Evolutionary conservation across 2,113 vertebrate genomes (phyloP).

Genomic region (Opisthocomus hoazin): DNA sequence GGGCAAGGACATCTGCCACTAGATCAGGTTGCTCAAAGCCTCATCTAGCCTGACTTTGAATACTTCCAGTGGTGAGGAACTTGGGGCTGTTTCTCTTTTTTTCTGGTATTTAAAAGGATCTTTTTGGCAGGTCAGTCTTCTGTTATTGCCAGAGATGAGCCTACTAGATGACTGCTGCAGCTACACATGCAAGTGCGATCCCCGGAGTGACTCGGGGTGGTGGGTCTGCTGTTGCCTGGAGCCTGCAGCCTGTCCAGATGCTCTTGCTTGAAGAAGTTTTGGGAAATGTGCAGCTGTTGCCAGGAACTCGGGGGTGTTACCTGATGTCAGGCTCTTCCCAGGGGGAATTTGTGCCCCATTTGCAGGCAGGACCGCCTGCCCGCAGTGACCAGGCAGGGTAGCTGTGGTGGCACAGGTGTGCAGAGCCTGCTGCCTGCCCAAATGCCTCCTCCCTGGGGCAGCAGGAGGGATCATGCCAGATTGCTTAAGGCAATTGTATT

Average conservation of each 20-base stretch:
- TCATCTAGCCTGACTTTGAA: neutral
- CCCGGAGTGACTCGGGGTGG: neutral
- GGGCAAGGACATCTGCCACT: neutral
- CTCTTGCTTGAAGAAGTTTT: neutral
- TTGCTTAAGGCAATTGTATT: neutral
- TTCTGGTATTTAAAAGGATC: neutral
- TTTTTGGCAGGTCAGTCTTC: neutral
- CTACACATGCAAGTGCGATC: fast-evolving
- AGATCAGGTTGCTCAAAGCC: neutral
- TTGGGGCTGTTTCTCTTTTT: neutral
- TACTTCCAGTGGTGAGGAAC: neutral
- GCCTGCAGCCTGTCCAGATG: neutral
- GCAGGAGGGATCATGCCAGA: neutral
- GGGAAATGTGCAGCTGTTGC: neutral
- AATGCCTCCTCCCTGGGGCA: neutral
- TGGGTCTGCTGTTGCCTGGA: neutral
- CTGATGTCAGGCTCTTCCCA: neutral
- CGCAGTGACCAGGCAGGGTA: neutral
- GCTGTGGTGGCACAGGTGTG: neutral
- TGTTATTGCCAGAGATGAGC: neutral
- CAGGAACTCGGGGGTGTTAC: neutral
- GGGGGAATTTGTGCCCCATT: fast-evolving
- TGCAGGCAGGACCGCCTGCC: neutral
- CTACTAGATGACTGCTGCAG: neutral
- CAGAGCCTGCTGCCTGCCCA: neutral